Percentiles rank a stretch among this genome's conserved stretches.
These are phyloP conservation scores for Arion vulgaris DNA, from an alignment of 1,140 invertebrate species.

Conservation along the genomic window DNA sequence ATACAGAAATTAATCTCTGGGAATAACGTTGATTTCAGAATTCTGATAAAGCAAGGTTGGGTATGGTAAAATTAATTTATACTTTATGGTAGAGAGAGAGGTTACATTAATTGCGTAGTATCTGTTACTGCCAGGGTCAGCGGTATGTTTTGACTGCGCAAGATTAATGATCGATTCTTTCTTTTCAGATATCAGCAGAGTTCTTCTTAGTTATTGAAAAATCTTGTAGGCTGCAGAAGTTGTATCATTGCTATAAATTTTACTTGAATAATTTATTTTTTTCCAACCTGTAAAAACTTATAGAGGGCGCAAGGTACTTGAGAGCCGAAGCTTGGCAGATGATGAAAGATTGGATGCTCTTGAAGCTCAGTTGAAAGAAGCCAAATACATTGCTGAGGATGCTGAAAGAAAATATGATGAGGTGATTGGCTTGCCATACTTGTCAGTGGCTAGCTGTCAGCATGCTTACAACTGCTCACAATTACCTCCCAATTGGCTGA, in stretches of 20 bases:
- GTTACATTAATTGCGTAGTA: too few relatives aligned
- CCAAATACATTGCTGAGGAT: conserved; percentile 99
- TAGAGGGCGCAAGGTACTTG: conserved; percentile 99
- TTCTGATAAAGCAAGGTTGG: too few relatives aligned
- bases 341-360: conserved; percentile 99
- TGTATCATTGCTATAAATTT: background rate
- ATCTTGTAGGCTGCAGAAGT: background rate
- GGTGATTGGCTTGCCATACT: conserved; percentile 77
- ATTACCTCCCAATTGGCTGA: background rate
- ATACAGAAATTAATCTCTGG: too few relatives aligned
- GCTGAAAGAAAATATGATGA: conserved; percentile 99
- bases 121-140: background rate
- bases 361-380: conserved; percentile 99
- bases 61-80: too few relatives aligned
- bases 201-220: background rate
- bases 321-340: conserved; percentile 99
- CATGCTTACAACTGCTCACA: conserved; percentile 4
- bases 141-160: background rate
- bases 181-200: background rate
- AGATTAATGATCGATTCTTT: background rate
- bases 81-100: too few relatives aligned
- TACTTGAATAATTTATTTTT: background rate
- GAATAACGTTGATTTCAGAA: too few relatives aligned
- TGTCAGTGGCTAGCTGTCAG: conserved; percentile 4
- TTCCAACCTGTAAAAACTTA: background rate